Conservation (phyloP, 2,797 vertebrate species). For the Erpetoichthys calabaricus region DNA sequence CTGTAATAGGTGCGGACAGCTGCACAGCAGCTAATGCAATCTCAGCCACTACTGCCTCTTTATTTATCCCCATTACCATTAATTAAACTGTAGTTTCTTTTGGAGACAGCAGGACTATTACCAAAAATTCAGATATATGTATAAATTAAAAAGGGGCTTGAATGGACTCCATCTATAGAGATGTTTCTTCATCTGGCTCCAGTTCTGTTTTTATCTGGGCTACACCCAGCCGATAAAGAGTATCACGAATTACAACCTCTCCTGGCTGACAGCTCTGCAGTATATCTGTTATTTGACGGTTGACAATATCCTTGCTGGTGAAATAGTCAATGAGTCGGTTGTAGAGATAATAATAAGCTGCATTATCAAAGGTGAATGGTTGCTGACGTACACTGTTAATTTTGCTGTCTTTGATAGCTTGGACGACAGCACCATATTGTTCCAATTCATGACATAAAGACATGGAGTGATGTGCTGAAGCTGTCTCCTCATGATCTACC, state of each 20-base stretch:
- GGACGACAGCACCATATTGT: conserved; percentile 48
- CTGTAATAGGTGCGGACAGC: not conserved
- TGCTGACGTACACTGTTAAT: conserved; percentile 28
- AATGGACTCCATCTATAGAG: no score
- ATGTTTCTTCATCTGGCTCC: conserved; percentile 47
- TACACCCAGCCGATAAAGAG: conserved; percentile 82
- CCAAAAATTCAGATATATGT: no score
- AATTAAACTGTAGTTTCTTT: no score
- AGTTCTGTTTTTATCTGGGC: conserved; percentile 82
- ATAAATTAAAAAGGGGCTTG: not conserved
- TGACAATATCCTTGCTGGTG: conserved; percentile 82
- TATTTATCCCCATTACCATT: no score
- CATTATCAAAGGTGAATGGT: conserved; percentile 68
- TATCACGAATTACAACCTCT: conserved; percentile 86
- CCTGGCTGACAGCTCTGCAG: conserved; percentile 84
- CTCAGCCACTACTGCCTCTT: no score
- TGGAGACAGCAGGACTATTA: no score
- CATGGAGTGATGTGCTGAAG: conserved; percentile 53
- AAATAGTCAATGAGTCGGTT: conserved; percentile 91
- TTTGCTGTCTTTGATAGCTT: conserved; percentile 36
- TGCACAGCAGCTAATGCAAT: not conserved
- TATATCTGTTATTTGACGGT: conserved; percentile 76
- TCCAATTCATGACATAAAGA: conserved; percentile 74
- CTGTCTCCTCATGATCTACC: conserved; percentile 18
- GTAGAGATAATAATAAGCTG: conserved; percentile 91